Percentiles rank a stretch among this genome's conserved stretches.
Conservation (phyloP, 2,113 vertebrate species). For the Bubo bubo region DNA sequence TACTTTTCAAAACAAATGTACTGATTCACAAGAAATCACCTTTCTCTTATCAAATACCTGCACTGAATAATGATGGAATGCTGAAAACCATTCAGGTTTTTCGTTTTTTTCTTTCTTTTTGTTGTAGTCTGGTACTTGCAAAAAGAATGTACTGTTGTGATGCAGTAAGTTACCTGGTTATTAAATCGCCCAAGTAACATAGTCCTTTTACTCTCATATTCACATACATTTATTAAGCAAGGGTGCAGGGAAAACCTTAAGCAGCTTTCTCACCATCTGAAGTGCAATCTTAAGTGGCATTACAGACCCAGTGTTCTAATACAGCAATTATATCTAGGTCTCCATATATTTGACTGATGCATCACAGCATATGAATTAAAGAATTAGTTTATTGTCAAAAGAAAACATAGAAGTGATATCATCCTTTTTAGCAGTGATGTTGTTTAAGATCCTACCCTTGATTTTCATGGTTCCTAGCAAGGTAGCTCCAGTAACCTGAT, state of each 20-base stretch:
- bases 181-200: neutral
- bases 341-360: neutral
- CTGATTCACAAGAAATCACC: constrained; percentile 1
- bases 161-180: neutral
- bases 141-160: neutral
- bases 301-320: neutral
- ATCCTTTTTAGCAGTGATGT: neutral
- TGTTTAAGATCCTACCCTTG: neutral
- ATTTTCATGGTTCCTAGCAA: neutral
- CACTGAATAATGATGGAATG: neutral
- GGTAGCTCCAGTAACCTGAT: neutral
- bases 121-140: neutral
- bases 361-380: neutral
- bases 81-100: neutral
- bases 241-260: neutral
- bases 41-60: neutral
- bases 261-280: neutral
- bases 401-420: neutral
- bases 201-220: neutral
- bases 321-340: neutral
- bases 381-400: neutral
- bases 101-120: neutral
- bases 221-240: neutral
- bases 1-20: constrained; percentile 29
- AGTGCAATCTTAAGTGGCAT: neutral